Conservation (phyloP, 2,888 invertebrate species). For the Ormyrus rosae region DNA sequence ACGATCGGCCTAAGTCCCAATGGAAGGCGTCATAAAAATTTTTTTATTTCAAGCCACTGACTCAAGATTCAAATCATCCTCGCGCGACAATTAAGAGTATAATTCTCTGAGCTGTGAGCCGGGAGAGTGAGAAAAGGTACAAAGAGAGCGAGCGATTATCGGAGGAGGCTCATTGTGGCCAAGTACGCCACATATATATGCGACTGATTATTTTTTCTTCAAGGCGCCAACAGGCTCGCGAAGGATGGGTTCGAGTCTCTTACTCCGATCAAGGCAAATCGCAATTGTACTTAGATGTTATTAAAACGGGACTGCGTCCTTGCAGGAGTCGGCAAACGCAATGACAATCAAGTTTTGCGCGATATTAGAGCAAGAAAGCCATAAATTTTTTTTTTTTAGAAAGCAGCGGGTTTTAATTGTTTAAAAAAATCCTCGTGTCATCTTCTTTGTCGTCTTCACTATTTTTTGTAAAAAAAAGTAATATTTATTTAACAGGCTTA, state of each 20-base stretch:
- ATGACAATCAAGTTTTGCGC: conserved; percentile 3
- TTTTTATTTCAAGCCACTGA: conserved; percentile 24
- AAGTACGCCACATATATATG: conserved; percentile 13
- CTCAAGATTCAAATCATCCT: conserved; percentile 41
- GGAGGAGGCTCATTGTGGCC: conserved; percentile 37
- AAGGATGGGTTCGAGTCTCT: conserved; percentile 18
- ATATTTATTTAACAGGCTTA: no score
- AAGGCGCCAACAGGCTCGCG: conserved; percentile 25
- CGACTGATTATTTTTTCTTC: conserved; percentile 34
- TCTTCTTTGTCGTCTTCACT: no score
- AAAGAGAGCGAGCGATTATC: conserved; percentile 46
- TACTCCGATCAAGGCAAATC: conserved; percentile 38
- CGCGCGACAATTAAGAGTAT: conserved; percentile 44
- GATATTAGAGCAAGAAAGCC: conserved; percentile 24
- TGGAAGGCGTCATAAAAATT: conserved; percentile 9
- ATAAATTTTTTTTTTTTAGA: background rate
- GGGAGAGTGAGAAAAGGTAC: conserved; percentile 28
- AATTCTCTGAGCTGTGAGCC: conserved; percentile 18
- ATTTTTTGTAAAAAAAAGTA: no score
- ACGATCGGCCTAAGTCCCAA: background rate
- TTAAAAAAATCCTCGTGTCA: no score
- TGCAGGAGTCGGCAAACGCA: background rate
- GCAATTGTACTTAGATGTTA: conserved; percentile 40
- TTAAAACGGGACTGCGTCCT: conserved; percentile 45
- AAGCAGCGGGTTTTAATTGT: no score